Base-by-base conservation (phyloP, 2,888 invertebrate species). In the Lasiommata megera region DNA sequence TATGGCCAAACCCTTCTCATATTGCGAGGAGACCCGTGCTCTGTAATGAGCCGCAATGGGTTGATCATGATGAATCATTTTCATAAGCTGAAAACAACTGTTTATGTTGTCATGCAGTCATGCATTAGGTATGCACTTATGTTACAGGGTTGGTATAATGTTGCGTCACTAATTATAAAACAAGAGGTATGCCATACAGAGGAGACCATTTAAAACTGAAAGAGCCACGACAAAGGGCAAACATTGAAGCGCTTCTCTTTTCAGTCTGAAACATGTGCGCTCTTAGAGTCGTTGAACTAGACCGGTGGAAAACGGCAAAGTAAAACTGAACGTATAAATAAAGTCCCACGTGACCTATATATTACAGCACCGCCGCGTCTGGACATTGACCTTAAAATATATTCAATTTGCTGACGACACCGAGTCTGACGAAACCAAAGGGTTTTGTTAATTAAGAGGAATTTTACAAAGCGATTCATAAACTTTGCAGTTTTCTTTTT, bases 231-330 rank as follows among this genome's bases (percentile, higher is more conserved):
- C 40, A 41, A 52, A 52, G 12, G 12, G 41, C 40, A 52, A 41
- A 52, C 41, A 52, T 17, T 41, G 41, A 29, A 51, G 52, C 17
- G 17, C 40, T 17, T 37, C 12, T 9, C 17, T 31, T 41, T 23
- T 41, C 17, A 29, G 6, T 38, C 38, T 16, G 17, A 28, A 31
- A 34, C 52, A 41, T 31, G 31, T 41, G 52, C 18, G 41, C 41
- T 41, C 12, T 8, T 31, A 31, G 52, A 31, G 31, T 52, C 52
- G 29, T 52, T 52, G 52, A 52, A 52, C 52, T 29, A 31, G 41
- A 52, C 40, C 28, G 31, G 8, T 41, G 40, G 14, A 41, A 31
- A 52, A 31, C 31, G 11, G 31, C 17, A 31, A 14, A 12, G 31
- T 40, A 31, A 50, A 28, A 31, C 14, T 52, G 31, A 31, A n/a